Conservation (phyloP, 2,113 vertebrate genomes). For the Astur gentilis region DNA sequence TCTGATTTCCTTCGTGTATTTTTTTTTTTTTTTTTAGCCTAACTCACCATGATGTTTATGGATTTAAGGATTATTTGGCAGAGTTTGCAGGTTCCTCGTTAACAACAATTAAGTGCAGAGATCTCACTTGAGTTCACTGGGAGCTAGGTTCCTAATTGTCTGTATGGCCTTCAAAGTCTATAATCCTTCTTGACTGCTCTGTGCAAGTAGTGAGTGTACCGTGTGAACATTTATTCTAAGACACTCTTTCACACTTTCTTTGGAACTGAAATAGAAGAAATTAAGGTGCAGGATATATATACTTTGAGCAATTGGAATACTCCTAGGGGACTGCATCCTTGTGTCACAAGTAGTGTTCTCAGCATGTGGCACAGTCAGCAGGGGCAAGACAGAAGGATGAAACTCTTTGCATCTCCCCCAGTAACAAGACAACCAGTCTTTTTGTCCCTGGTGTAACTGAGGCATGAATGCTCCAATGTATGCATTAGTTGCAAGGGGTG, state of each 20-base stretch:
- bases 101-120: background rate
- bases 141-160: background rate
- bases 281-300: background rate
- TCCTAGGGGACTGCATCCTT: background rate
- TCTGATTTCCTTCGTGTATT: background rate
- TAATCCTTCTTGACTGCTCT: background rate
- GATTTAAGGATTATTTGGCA: background rate
- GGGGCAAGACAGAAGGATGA: background rate
- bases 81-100: background rate
- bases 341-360: background rate
- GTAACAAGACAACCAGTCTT: background rate
- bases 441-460: background rate
- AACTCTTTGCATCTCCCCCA: background rate
- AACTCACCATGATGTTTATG: background rate
- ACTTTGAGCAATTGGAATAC: background rate
- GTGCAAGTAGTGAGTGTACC: background rate
- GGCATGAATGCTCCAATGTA: background rate
- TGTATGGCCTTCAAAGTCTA: background rate
- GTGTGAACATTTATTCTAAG: background rate
- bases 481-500: background rate
- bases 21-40: background rate
- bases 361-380: background rate
- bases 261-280: background rate
- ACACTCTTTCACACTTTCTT: background rate
- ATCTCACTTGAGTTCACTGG: background rate